Evolutionary conservation across 1,140 invertebrate genomes (phyloP), one percentile per base, ranked within the genome.

Genomic region (Protaetia brevitarsis): DNA sequence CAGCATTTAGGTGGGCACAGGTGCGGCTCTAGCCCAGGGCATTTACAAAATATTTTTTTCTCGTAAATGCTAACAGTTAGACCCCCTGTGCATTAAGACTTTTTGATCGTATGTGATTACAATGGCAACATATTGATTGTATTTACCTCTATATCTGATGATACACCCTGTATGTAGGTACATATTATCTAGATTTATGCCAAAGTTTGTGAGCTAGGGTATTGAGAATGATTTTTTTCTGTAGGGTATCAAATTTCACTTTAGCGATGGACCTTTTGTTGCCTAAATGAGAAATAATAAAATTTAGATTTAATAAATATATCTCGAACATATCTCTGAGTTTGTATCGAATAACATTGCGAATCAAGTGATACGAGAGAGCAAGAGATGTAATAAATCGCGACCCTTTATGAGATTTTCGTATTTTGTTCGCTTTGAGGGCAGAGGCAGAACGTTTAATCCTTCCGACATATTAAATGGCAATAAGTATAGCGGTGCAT

Each of bases 381-480:
- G 16, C 41, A 58, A 7, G 56, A 27, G 56, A 30, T 27, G 56
- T 58, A 58, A 58, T 61, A 61, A 61, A 34, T 61, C 28, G 59
- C 29, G 41, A 21, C 31, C 31, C 31, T 61, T 61, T 31, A 61
- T 36, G 28, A 36, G 59, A 61, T 34, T 61, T 31, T 61, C 31
- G 59, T 28, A 61, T 61, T 61, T 16, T 26, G 28, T 61, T 31
- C 19, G 28, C 29, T 34, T 61, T 61, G 31, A 61, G 28, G 31
- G 59, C 10, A 34, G 28, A 61, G 36, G 10, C 31, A 61, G 31
- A 30, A 30, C 56, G 8, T 58, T 58, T 58, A 58, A 58, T 58
- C 56, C 56, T 28, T 30, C 28, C 29, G 56, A 58, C 56, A 58
- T 58, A 58, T 58, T 58, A 58, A 58, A 58, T 30, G 56, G 56